Conservation (phyloP, 2,888 invertebrate genomes). For the Agrilus cyanescens region DNA sequence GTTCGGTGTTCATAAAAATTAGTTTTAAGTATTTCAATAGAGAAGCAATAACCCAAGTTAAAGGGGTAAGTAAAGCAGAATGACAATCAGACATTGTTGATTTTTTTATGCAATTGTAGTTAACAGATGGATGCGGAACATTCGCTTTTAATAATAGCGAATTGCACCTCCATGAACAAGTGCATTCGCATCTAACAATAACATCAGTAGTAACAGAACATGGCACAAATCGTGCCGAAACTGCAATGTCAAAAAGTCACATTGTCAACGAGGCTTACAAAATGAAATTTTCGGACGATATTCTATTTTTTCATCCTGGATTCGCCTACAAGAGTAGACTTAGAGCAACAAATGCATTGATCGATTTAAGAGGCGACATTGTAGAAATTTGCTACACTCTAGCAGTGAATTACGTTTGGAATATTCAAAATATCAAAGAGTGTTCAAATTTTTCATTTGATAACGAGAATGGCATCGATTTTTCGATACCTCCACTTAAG, state of each 20-base stretch:
- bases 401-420: conserved; percentile 30
- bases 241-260: conserved; percentile 45
- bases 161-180: conserved; percentile 12
- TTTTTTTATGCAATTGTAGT: conserved; percentile 18
- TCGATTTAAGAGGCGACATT: conserved; percentile 17
- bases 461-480: conserved; percentile 22
- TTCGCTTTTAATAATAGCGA: conserved; percentile 23
- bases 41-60: conserved; percentile 20
- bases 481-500: conserved; percentile 28
- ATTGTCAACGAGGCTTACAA: conserved; percentile 45
- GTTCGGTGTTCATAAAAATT: conserved; percentile 36
- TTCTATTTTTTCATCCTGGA: conserved; percentile 54
- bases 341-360: conserved; percentile 10
- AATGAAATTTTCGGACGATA: conserved; percentile 46
- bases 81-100: background rate
- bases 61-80: conserved; percentile 19
- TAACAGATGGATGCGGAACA: conserved; percentile 28
- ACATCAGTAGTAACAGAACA: conserved; percentile 43
- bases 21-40: conserved; percentile 20
- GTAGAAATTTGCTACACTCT: conserved; percentile 32
- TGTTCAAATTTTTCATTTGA: conserved; percentile 26
- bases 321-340: conserved; percentile 54
- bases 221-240: conserved; percentile 52
- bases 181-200: conserved; percentile 21
- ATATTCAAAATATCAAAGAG: conserved; percentile 26